Conservation (phyloP, 2,888 invertebrate genomes). For the Ecliptopera silaceata region DNA sequence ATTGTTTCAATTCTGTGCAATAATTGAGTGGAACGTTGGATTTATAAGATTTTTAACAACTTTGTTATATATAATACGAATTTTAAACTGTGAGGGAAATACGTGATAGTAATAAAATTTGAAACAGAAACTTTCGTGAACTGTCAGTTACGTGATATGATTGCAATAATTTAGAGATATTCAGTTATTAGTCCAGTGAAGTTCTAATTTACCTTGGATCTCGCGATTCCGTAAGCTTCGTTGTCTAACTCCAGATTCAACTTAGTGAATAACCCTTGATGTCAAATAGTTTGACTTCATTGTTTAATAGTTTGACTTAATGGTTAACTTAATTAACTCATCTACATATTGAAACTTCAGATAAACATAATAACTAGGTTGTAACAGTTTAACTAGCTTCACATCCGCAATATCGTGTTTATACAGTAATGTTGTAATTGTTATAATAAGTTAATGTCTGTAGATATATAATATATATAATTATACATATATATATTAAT, state of each 20-base stretch:
- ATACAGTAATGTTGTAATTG: too few relatives aligned
- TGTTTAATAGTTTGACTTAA: constrained; percentile 35
- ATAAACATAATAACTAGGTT: constrained; percentile 1
- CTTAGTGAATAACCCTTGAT: constrained; percentile 52
- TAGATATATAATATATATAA: too few relatives aligned
- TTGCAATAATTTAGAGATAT: constrained; percentile 50
- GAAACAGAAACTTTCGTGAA: too few relatives aligned
- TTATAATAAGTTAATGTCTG: too few relatives aligned
- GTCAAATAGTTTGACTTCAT: constrained; percentile 42
- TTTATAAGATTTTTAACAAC: constrained; percentile 15
- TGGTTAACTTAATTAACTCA: constrained; percentile 39
- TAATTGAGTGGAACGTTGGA: constrained; percentile 2
- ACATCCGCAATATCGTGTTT: too few relatives aligned
- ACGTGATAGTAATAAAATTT: constrained; percentile 43
- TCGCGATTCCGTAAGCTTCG: constrained; percentile 43
- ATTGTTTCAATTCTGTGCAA: constrained; percentile 29
- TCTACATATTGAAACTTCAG: constrained; percentile 13
- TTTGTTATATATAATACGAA: constrained; percentile 18
- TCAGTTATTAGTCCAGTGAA: constrained; percentile 49
- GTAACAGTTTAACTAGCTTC: not conserved
- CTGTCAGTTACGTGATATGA: too few relatives aligned
- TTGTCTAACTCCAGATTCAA: constrained; percentile 46
- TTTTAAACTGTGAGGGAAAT: constrained; percentile 24
- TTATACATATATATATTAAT: too few relatives aligned
- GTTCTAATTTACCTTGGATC: constrained; percentile 52